These are phyloP conservation scores for Miltochrista miniata DNA, from an alignment of 2,888 invertebrate species.

Conservation along the genomic window DNA sequence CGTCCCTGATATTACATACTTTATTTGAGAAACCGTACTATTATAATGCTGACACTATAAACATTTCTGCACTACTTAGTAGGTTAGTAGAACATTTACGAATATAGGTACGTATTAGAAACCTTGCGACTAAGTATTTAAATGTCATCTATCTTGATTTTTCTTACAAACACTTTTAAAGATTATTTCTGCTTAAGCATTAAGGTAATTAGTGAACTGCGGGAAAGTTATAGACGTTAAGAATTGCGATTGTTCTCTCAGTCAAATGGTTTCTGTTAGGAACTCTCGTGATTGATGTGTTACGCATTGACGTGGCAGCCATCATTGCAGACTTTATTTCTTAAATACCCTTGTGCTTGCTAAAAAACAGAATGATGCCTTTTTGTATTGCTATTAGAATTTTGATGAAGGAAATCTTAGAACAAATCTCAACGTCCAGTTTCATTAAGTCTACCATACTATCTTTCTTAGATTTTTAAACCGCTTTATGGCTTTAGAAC, in stretches of 20 bases:
- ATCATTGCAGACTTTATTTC: conserved; percentile 6
- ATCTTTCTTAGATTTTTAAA: too few species aligned
- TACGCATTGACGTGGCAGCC: not conserved
- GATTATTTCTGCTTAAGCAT: conserved; percentile 20
- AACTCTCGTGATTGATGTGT: too few species aligned
- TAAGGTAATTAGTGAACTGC: conserved; percentile 48
- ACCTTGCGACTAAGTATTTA: conserved; percentile 34
- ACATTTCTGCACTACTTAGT: conserved; percentile 55
- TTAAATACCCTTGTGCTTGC: too few species aligned
- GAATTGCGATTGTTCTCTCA: conserved; percentile 48
- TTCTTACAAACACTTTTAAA: conserved; percentile 30
- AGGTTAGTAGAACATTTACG: conserved; percentile 64
- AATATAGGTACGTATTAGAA: conserved; percentile 30
- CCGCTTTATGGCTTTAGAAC: too few species aligned
- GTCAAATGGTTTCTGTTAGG: conserved; percentile 1
- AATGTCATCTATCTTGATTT: conserved; percentile 52
- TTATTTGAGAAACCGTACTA: too few species aligned
- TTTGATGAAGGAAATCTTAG: too few species aligned
- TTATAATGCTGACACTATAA: conserved; percentile 3
- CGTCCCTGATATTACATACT: conserved; percentile 7
- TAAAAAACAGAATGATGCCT: too few species aligned
- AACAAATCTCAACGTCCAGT: too few species aligned
- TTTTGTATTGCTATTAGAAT: too few species aligned
- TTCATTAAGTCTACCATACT: too few species aligned
- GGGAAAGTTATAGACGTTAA: conserved; percentile 56